Conservation (phyloP, 2,888 invertebrate genomes). For the Phengaris arion region DNA sequence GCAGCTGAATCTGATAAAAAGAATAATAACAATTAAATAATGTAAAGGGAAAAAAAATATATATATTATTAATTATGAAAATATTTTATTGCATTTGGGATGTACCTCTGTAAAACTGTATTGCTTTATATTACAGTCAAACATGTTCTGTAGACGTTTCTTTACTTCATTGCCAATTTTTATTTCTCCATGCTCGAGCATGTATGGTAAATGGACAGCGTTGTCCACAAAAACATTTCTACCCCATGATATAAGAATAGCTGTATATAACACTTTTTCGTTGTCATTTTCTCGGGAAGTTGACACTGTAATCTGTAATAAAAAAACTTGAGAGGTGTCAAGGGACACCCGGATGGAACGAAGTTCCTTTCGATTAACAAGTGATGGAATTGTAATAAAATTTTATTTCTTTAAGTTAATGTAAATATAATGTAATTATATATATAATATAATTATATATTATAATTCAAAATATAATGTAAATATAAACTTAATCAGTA, state of each 20-base stretch:
- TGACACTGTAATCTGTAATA: conserved; percentile 59
- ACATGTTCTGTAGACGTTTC: conserved; percentile 57
- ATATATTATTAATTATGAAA: too few species aligned
- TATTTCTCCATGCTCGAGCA: conserved; percentile 68
- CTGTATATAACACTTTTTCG: conserved; percentile 49
- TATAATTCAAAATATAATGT: too few species aligned
- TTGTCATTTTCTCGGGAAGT: conserved; percentile 47
- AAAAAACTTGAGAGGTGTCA: too few species aligned
- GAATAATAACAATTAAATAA: too few species aligned
- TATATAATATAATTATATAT: too few species aligned
- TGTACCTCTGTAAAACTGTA: conserved; percentile 66
- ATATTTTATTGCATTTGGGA: neutral
- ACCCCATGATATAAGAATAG: conserved; percentile 69
- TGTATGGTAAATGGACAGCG: conserved; percentile 64
- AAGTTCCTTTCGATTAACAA: too few species aligned
- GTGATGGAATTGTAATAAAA: too few species aligned
- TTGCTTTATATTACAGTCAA: conserved; percentile 71
- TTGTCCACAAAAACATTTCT: conserved; percentile 46
- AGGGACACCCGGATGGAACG: too few species aligned
- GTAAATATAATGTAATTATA: too few species aligned
- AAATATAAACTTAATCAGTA: too few species aligned
- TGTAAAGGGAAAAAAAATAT: too few species aligned
- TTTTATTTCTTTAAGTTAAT: too few species aligned
- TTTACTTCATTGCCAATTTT: conserved; percentile 59
- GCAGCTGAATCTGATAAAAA: conserved; percentile 60